Base-by-base conservation (phyloP, 2,888 invertebrate species). In the Rotaria macrura region DNA sequence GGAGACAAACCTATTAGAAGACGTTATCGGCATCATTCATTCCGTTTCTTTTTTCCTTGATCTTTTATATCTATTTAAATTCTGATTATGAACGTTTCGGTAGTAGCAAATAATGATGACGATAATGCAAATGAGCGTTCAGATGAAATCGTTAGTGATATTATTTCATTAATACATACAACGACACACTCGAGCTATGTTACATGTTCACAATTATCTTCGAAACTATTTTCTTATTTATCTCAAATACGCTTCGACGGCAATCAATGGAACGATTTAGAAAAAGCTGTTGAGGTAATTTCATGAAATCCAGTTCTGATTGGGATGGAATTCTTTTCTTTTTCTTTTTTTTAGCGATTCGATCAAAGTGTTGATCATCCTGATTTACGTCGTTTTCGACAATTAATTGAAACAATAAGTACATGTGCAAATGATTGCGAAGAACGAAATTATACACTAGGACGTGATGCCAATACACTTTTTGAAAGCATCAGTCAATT, bases 361-460 rank as follows among this genome's bases (percentile, higher is more conserved):
- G 79, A 79, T 43, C 79, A 79, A 40, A 43, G 43, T 79, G 14
- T 14, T 25, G n/a, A 79, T 79, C 79, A 79, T 79, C 79, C 79
- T 12, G 79, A 79, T 79, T 14, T 79, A 17, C 43, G 40, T 79
- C 43, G 79, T 43, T 79, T 79, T 79, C 43, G 43, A 40, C 43
- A 40, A 43, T 43, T 79, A 14, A 40, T 43, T 4, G 43, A 79
- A 43, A 79, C 79, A 43, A 40, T 79, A 3, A 79, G 79, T n/a
- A 43, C n/a, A 25, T 79, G 79, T 43, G 23, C 79, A 10, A 79
- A 79, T n/a, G 79, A 79, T 43, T 43, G 43, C 14, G 79, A 79
- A 79, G 79, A 79, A 79, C 40, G 79, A 79, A 79, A 79, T 79
- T 79, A 79, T 79, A 79, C 79, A 79, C n/a, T 79, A n/a, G 79